Evolutionary conservation across 1,140 invertebrate genomes (phyloP).

Genomic region (Heliconius melpomene): DNA sequence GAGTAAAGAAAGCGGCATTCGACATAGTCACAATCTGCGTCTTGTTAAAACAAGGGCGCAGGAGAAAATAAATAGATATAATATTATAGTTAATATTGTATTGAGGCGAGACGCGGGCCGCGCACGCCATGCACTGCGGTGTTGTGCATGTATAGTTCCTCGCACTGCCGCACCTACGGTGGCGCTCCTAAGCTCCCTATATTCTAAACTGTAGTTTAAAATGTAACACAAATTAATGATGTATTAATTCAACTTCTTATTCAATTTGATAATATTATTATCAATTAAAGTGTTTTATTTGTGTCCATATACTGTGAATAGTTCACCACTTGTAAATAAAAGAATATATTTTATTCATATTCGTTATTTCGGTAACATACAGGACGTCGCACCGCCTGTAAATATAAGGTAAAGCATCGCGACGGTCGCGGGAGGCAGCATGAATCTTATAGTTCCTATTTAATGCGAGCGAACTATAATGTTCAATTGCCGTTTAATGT

Average conservation of each 20-base stretch:
- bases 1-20: conserved; percentile 48
- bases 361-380: conserved; percentile 67
- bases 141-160: conserved; percentile 80
- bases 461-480: conserved; percentile 79
- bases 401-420: conserved; percentile 58
- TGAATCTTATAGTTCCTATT: conserved; percentile 81
- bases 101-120: conserved; percentile 62
- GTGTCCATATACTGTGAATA: conserved; percentile 67
- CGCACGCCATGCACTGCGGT: conserved; percentile 72
- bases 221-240: conserved; percentile 68
- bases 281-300: conserved; percentile 67
- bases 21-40: conserved; percentile 52
- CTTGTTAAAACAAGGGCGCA: conserved; percentile 65
- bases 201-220: conserved; percentile 79
- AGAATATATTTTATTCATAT: conserved; percentile 71
- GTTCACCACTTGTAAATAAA: conserved; percentile 68
- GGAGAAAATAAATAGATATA: conserved; percentile 72
- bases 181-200: conserved; percentile 74
- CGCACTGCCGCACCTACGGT: conserved; percentile 69
- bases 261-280: conserved; percentile 62
- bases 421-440: conserved; percentile 63
- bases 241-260: conserved; percentile 65
- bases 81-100: conserved; percentile 68
- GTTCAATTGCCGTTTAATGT: conserved; percentile 78
- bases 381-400: conserved; percentile 59